Conservation (phyloP, 2,888 invertebrate species). For the Ochropleura leucogaster region DNA sequence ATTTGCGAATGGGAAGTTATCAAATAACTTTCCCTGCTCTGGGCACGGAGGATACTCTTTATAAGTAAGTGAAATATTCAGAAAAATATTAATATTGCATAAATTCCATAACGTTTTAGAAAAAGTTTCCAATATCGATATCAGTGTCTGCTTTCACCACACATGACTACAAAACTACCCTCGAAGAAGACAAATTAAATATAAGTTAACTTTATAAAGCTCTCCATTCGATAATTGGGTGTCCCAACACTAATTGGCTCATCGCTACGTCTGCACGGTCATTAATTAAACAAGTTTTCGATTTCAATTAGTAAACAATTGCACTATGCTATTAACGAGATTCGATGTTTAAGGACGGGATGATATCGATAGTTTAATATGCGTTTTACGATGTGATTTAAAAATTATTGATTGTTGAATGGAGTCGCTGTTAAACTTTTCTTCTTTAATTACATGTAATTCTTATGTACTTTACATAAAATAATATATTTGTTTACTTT, state of each 20-base stretch:
- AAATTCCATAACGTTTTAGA: background rate
- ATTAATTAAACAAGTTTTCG: conserved; percentile 84
- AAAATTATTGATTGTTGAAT: background rate
- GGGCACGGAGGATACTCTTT: no score
- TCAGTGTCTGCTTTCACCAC: background rate
- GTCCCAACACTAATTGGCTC: conserved; percentile 77
- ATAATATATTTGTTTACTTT: background rate
- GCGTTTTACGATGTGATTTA: background rate
- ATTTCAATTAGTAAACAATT: conserved; percentile 83
- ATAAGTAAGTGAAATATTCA: no score
- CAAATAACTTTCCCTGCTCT: no score
- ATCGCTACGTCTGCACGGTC: conserved; percentile 67
- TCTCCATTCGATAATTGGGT: conserved; percentile 69
- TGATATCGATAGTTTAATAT: conserved; percentile 44
- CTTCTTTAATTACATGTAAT: background rate
- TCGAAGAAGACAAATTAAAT: conserved; percentile 47
- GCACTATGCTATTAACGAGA: conserved; percentile 64
- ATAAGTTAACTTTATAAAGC: conserved; percentile 48
- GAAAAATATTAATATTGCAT: no score
- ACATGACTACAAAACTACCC: background rate
- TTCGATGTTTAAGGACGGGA: conserved; percentile 46
- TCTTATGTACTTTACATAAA: background rate
- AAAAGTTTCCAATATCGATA: background rate
- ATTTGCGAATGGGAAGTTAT: no score
- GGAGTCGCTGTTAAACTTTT: background rate